Conservation (phyloP, 2,888 invertebrate species). For the Drosophila robusta region DNA sequence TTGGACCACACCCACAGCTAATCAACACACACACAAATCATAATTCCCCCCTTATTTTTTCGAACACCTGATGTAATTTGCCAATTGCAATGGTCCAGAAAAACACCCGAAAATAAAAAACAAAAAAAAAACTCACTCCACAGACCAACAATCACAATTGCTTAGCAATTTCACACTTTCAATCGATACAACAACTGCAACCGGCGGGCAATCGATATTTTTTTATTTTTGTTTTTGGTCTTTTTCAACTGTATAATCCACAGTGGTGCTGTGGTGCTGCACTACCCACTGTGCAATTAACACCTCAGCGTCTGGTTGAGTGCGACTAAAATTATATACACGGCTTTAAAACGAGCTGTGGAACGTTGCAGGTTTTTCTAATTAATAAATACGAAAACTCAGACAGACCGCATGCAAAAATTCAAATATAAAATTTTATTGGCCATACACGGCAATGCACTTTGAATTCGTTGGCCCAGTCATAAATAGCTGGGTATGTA, state of each 20-base stretch:
- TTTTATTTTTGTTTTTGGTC: not conserved
- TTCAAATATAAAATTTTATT: constrained; percentile 66
- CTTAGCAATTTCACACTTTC: constrained; percentile 80
- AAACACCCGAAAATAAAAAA: constrained; percentile 35
- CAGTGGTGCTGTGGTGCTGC: constrained; percentile 42
- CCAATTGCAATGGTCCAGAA: constrained; percentile 62
- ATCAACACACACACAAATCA: constrained; percentile 74
- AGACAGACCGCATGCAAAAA: constrained; percentile 54
- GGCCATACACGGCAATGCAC: constrained; percentile 72
- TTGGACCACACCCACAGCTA: constrained; percentile 73
- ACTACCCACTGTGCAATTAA: constrained; percentile 81
- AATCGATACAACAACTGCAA: constrained; percentile 61
- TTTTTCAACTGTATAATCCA: constrained; percentile 19
- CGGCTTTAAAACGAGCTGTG: constrained; percentile 57
- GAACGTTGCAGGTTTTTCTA: constrained; percentile 59
- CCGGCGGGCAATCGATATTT: constrained; percentile 67
- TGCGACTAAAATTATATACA: constrained; percentile 70
- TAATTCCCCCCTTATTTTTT: constrained; percentile 40
- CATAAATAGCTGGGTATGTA: constrained; percentile 52
- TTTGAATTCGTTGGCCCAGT: constrained; percentile 62
- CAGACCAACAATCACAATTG: constrained; percentile 73
- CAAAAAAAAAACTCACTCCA: constrained; percentile 50
- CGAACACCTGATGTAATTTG: constrained; percentile 79
- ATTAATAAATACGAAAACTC: constrained; percentile 72
- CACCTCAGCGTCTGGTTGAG: constrained; percentile 68